Percentiles rank a stretch among this genome's conserved stretches.
phyloP scores from a whole-genome alignment of 53 echinoderm and acorn worm species.

The Pentamera pediparva region DNA sequence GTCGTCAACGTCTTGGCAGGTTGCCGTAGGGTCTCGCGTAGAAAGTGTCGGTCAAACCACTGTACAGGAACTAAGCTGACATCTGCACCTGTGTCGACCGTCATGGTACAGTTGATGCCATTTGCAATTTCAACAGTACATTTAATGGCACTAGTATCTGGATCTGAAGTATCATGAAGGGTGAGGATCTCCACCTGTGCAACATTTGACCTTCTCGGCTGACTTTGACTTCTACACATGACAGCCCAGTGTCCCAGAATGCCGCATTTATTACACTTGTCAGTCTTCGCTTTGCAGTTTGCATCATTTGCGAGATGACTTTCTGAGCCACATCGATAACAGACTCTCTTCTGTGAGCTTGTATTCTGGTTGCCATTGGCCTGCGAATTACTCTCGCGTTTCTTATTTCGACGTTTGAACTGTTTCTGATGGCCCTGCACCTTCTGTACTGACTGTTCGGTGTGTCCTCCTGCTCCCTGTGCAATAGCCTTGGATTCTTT shows the following conservation, averaged over 20 bases:
- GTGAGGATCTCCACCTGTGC: not conserved
- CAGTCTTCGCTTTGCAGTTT: conserved; percentile 24
- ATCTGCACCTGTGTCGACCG: not conserved
- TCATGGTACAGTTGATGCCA: not conserved
- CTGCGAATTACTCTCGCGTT: too few species aligned
- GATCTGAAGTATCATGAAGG: not conserved
- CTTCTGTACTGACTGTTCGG: too few species aligned
- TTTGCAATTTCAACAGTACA: not conserved
- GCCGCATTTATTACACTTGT: conserved; percentile 22
- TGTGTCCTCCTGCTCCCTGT: too few species aligned
- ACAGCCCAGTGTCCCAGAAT: conserved; percentile 12
- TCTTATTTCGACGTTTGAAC: too few species aligned
- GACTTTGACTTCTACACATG: conserved; percentile 4
- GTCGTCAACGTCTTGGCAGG: not conserved
- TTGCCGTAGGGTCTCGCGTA: not conserved
- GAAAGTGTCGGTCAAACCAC: too few species aligned
- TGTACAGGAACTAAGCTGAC: too few species aligned
- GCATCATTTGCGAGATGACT: conserved; percentile 38
- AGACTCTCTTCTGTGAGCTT: not conserved
- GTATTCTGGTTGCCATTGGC: too few species aligned
- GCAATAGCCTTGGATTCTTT: too few species aligned
- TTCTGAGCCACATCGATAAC: conserved; percentile 41
- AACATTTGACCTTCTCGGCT: not conserved
- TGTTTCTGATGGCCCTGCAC: too few species aligned
- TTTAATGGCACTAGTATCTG: not conserved